phyloP scores from a whole-genome alignment of 2,888 invertebrate species.

The Acleris laterana region DNA sequence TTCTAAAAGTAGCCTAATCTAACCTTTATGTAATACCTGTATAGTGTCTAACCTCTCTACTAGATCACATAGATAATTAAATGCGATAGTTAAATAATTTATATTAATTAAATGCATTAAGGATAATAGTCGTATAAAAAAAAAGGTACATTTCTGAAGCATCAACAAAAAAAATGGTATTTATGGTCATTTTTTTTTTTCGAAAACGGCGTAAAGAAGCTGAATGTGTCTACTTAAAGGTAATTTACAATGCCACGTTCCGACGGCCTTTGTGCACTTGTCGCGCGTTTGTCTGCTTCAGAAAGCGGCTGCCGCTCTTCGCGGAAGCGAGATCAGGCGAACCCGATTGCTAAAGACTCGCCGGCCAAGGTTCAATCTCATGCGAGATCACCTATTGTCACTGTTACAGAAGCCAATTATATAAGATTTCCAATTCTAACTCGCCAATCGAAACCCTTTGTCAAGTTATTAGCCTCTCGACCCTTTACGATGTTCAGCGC shows the following conservation, averaged over 20 bases:
- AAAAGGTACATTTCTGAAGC: too few relatives aligned
- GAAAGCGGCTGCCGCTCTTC: slow-evolving; percentile 61
- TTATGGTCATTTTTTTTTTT: too few relatives aligned
- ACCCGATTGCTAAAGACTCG: slow-evolving; percentile 65
- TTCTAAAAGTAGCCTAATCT: too few relatives aligned
- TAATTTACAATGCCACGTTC: slow-evolving; percentile 64
- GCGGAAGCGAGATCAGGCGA: slow-evolving; percentile 67
- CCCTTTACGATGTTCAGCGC: slow-evolving; percentile 13
- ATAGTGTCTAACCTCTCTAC: too few relatives aligned
- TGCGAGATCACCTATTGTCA: slow-evolving; percentile 69
- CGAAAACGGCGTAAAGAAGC: slow-evolving; percentile 36
- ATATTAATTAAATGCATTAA: too few relatives aligned
- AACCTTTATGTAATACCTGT: too few relatives aligned
- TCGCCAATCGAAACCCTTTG: slow-evolving; percentile 23
- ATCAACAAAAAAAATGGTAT: too few relatives aligned
- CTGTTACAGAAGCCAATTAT: slow-evolving; percentile 48
- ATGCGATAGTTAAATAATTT: too few relatives aligned
- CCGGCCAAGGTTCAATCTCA: slow-evolving; percentile 64
- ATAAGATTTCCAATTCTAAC: slow-evolving; percentile 38
- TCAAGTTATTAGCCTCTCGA: slow-evolving; percentile 29
- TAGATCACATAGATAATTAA: too few relatives aligned
- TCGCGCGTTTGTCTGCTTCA: slow-evolving; percentile 70
- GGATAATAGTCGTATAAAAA: too few relatives aligned
- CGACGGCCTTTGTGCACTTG: slow-evolving; percentile 69
- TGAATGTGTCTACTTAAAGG: slow-evolving; percentile 60